phyloP scores from a whole-genome alignment of 2,113 vertebrate genomes.

The Microtus richardsoni region DNA sequence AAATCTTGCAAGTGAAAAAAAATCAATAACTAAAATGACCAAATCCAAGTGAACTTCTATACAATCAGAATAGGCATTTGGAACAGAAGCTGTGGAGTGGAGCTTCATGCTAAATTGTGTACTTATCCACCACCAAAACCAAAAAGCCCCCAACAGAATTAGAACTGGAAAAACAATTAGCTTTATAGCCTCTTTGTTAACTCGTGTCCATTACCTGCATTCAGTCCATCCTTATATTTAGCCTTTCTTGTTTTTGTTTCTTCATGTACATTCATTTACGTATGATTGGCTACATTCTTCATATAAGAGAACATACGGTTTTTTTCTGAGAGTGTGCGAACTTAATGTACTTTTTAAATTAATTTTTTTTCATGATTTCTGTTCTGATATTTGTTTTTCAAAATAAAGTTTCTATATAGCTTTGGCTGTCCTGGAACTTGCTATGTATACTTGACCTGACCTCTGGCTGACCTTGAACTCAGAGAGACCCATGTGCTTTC shows the following conservation, averaged over 20 bases:
- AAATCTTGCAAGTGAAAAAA: background rate
- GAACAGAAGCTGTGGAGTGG: background rate
- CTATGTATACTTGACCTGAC: background rate
- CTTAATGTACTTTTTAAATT: background rate
- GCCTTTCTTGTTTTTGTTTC: background rate
- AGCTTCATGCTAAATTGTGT: background rate
- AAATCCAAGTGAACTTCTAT: background rate
- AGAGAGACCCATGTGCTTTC: background rate
- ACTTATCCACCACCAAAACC: background rate
- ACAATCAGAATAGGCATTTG: background rate
- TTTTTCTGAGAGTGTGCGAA: background rate
- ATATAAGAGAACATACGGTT: background rate
- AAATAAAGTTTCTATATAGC: background rate
- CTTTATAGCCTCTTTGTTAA: background rate
- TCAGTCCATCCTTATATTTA: background rate
- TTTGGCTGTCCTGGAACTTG: background rate
- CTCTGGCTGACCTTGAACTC: background rate
- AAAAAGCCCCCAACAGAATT: background rate
- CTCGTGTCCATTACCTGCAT: background rate
- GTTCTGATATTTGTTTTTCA: background rate
- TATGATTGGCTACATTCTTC: background rate
- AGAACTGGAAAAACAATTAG: background rate
- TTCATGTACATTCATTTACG: background rate
- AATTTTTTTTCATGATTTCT: background rate
- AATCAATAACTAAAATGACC: background rate